Percentiles rank a stretch among this genome's conserved stretches.
phyloP scores from a whole-genome alignment of 1,140 invertebrate genomes.

The Polypedilum vanderplanki region DNA sequence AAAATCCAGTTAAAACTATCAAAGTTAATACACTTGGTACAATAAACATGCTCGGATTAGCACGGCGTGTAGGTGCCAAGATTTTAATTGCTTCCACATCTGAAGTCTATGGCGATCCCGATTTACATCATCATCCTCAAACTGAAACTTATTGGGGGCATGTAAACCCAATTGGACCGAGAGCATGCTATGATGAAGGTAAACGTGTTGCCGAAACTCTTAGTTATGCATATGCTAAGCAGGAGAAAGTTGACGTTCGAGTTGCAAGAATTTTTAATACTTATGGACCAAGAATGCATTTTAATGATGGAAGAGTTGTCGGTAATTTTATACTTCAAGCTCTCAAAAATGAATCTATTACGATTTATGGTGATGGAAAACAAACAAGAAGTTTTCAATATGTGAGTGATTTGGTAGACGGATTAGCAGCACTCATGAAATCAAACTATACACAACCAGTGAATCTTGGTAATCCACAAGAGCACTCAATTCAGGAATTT shows the following conservation, averaged over 20 bases:
- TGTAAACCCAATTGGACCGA: slow-evolving; percentile 93
- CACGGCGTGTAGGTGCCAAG: slow-evolving; percentile 87
- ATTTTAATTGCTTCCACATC: slow-evolving; percentile 96
- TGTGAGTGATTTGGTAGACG: slow-evolving; percentile 94
- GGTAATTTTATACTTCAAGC: slow-evolving; percentile 99
- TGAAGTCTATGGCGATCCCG: slow-evolving; percentile 98
- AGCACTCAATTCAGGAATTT: slow-evolving; percentile 96
- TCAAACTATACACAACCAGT: slow-evolving; percentile 90
- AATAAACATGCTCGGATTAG: slow-evolving; percentile 97
- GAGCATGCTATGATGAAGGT: slow-evolving; percentile 98
- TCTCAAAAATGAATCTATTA: slow-evolving; percentile 89
- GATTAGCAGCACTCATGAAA: slow-evolving; percentile 86
- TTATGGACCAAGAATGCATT: slow-evolving; percentile 99
- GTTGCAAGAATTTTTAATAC: slow-evolving; percentile 99
- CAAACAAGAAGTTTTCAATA: slow-evolving; percentile 99
- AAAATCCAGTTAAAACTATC: slow-evolving; percentile 99
- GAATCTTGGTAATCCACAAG: slow-evolving; percentile 97
- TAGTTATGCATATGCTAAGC: slow-evolving; percentile 94
- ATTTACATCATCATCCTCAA: slow-evolving; percentile 79
- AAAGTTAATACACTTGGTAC: slow-evolving; percentile 96
- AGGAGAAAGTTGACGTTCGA: slow-evolving; percentile 88
- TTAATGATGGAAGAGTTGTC: slow-evolving; percentile 97
- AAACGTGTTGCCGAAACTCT: slow-evolving; percentile 96
- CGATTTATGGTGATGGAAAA: slow-evolving; percentile 91
- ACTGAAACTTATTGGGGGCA: slow-evolving; percentile 96